Percentiles rank a stretch among this genome's conserved stretches.
phyloP scores from a whole-genome alignment of 1,140 invertebrate species.

The Myzus persicae region DNA sequence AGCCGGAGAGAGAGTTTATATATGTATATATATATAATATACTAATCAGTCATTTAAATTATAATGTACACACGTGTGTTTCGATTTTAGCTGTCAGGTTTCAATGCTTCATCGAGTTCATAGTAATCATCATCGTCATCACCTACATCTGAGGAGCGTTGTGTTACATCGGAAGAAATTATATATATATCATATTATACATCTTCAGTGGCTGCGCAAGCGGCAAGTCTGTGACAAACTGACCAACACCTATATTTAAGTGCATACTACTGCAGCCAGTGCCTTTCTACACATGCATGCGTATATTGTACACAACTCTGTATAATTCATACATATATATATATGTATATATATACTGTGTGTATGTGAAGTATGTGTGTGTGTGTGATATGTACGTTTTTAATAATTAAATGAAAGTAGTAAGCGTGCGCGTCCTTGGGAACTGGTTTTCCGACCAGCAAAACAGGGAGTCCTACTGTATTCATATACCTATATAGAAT shows the following conservation, averaged over 20 bases:
- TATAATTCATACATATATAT: not conserved
- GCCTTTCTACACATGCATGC: not conserved
- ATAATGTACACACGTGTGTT: not conserved
- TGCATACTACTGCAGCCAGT: not conserved
- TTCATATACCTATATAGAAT: not conserved
- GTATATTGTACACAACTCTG: not conserved
- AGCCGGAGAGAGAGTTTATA: not conserved
- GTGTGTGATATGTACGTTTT: not conserved
- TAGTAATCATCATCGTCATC: not conserved
- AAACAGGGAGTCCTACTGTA: slow-evolving; percentile 48
- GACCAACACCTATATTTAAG: not conserved
- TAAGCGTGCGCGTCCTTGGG: slow-evolving; percentile 49
- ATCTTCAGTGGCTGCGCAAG: not conserved
- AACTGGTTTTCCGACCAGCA: slow-evolving; percentile 42
- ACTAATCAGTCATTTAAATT: slow-evolving; percentile 16
- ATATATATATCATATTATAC: not conserved
- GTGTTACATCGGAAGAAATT: not conserved
- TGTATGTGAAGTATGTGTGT: not conserved
- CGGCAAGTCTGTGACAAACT: not conserved
- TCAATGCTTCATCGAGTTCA: not conserved
- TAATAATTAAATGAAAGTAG: slow-evolving; percentile 58
- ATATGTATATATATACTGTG: not conserved
- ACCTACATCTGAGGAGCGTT: not conserved
- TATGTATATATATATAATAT: not conserved
- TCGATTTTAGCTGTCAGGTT: not conserved